Conservation (phyloP, 2,888 invertebrate genomes). For the Seira musarum region DNA sequence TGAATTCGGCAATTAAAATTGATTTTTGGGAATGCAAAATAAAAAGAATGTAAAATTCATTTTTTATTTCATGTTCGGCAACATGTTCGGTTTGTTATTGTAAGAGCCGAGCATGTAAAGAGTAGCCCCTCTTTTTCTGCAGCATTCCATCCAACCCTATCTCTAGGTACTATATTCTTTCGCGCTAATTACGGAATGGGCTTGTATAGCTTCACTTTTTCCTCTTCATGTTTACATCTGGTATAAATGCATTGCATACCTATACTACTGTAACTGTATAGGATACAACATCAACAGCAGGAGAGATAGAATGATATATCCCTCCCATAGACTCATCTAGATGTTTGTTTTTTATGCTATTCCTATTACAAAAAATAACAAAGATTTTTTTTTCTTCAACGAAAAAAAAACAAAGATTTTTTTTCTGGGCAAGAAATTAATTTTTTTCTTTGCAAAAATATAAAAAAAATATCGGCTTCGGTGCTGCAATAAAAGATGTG, state of each 20-base stretch:
- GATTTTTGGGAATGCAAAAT: no score
- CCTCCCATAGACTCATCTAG: slow-evolving; percentile 12
- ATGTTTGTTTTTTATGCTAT: slow-evolving; percentile 15
- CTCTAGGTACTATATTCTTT: neutral
- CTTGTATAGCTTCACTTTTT: neutral
- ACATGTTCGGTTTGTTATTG: no score
- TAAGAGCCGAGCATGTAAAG: no score
- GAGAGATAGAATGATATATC: neutral
- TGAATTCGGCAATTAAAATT: no score
- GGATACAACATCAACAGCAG: no score
- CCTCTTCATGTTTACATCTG: neutral
- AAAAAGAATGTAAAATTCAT: no score
- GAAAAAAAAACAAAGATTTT: no score
- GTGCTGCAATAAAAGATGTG: no score
- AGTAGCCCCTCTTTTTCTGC: neutral
- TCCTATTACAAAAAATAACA: neutral
- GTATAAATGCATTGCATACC: neutral
- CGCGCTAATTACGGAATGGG: slow-evolving; percentile 2
- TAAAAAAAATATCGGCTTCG: neutral
- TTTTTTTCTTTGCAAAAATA: slow-evolving; percentile 11
- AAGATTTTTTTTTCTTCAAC: no score
- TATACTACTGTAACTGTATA: neutral
- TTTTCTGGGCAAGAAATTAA: slow-evolving; percentile 4
- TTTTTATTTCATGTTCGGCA: no score
- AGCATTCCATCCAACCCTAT: neutral